Percentiles rank a stretch among this genome's conserved stretches.
These are phyloP conservation scores for Vanacampus margaritifer DNA, from an alignment of 2,113 vertebrate species.

Conservation along the genomic window DNA sequence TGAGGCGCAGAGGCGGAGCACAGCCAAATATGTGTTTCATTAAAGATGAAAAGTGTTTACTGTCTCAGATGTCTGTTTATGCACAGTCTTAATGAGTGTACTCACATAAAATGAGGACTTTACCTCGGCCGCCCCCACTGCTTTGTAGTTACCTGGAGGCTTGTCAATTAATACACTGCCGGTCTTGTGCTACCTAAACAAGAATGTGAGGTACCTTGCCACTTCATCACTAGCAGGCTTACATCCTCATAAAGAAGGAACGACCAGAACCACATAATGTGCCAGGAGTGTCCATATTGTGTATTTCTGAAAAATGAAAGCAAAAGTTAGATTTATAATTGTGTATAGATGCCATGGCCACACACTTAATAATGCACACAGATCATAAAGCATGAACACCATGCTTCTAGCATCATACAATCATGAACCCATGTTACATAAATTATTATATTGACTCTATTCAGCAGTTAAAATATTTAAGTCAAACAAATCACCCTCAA, in stretches of 20 bases:
- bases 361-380: neutral
- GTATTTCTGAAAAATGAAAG: neutral
- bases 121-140: slow-evolving; percentile 32
- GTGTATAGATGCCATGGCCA: too few relatives aligned
- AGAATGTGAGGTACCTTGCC: neutral
- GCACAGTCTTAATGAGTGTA: slow-evolving; percentile 13
- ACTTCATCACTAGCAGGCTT: neutral
- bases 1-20: slow-evolving; percentile 8
- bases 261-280: neutral
- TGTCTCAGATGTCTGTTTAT: slow-evolving; percentile 44
- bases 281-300: neutral
- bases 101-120: slow-evolving; percentile 30
- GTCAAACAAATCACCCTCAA: too few relatives aligned
- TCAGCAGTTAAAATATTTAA: too few relatives aligned
- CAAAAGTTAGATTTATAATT: too few relatives aligned
- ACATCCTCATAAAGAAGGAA: neutral
- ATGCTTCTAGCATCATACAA: neutral
- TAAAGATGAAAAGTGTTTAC: slow-evolving; percentile 65
- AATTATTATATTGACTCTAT: too few relatives aligned
- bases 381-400: neutral
- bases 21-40: slow-evolving; percentile 60
- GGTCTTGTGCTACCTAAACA: neutral
- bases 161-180: neutral
- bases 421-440: too few relatives aligned
- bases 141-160: slow-evolving; percentile 32